Evolutionary conservation across 2,113 vertebrate genomes (phyloP), one percentile per base, ranked within the genome.

Genomic region (Struthio camelus): DNA sequence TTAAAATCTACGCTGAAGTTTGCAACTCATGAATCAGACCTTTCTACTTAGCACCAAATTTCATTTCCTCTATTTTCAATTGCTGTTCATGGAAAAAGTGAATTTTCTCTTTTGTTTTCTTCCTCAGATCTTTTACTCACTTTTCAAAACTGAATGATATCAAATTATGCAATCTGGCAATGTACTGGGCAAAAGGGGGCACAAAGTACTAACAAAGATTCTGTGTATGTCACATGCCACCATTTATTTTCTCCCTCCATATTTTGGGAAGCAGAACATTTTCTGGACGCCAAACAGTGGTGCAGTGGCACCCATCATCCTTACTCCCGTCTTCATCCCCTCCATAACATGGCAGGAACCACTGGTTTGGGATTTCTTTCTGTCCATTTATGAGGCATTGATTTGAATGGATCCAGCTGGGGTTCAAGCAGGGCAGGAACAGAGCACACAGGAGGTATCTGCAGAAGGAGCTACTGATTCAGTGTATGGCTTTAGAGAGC

Each of bases 221-320:
- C 22, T 2, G 0, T 27, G 24, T n/a, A 54, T 73, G 34, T 84
- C 83, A 25, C 2, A 3, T 27, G 24, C 42, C 64, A 44, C 32
- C 10, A 3, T 83, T 80, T 56, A 59, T 83, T 85, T 80, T 72
- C 28, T 70, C 34, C 25, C 38, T 64, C 54, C 34, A 42, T 73
- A 4, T 61, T 87, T 82, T 76, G 71, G n/a, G 85, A 76, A 36
- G 38, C 56, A 38, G 79, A 69, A 76, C 14, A 17, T 34, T 11
- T 54, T 77, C 76, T 65, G 67, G 5, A 20, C 40, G 30, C 23
- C 7, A 3, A 20, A 36, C 30, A 2, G 0, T 14, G 34, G 8
- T 34, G 30, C 40, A 65, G 0, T 1, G 73, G 36, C 36, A 81
- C 19, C 44, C 0, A 0, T 4, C 40, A 56, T 27, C 27, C 46